Conservation (phyloP, 2,888 invertebrate genomes). For the Drosophila phalerata region DNA sequence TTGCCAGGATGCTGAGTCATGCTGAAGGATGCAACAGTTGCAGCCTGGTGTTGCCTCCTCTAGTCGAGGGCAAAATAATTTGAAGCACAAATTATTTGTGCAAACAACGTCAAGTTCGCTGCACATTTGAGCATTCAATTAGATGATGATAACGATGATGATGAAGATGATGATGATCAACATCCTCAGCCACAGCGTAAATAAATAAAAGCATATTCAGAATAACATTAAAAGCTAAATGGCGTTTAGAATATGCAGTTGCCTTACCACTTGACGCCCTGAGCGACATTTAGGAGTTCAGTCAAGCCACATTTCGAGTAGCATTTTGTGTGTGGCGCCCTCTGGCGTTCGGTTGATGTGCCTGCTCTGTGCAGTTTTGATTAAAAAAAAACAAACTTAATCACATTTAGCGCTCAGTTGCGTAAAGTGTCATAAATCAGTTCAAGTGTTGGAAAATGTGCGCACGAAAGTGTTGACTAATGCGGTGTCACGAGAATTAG, state of each 20-base stretch:
- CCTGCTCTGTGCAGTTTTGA: slow-evolving; percentile 34
- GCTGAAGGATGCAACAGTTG: slow-evolving; percentile 51
- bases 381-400: slow-evolving; percentile 48
- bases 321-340: slow-evolving; percentile 13
- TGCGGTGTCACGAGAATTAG: slow-evolving; percentile 56
- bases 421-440: slow-evolving; percentile 68
- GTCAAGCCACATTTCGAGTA: slow-evolving; percentile 5
- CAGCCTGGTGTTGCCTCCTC: slow-evolving; percentile 1
- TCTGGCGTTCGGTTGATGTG: slow-evolving; percentile 12
- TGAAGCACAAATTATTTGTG: slow-evolving; percentile 69
- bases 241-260: slow-evolving; percentile 25
- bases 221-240: slow-evolving; percentile 56
- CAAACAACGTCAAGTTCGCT: slow-evolving; percentile 54
- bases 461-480: slow-evolving; percentile 58
- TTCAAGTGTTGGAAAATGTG: slow-evolving; percentile 54
- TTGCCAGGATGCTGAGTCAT: slow-evolving; percentile 65
- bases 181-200: slow-evolving; percentile 55
- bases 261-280: slow-evolving; percentile 14
- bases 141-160: slow-evolving; percentile 2
- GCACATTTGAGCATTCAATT: slow-evolving; percentile 25
- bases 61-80: slow-evolving; percentile 39
- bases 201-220: slow-evolving; percentile 76
- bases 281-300: slow-evolving; percentile 14
- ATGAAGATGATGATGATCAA: background rate
- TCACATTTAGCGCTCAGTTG: slow-evolving; percentile 52